Percentiles rank a stretch among this genome's conserved stretches.
These are phyloP conservation scores for Aphodius granarius DNA, from an alignment of 2,888 invertebrate species.

Conservation along the genomic window DNA sequence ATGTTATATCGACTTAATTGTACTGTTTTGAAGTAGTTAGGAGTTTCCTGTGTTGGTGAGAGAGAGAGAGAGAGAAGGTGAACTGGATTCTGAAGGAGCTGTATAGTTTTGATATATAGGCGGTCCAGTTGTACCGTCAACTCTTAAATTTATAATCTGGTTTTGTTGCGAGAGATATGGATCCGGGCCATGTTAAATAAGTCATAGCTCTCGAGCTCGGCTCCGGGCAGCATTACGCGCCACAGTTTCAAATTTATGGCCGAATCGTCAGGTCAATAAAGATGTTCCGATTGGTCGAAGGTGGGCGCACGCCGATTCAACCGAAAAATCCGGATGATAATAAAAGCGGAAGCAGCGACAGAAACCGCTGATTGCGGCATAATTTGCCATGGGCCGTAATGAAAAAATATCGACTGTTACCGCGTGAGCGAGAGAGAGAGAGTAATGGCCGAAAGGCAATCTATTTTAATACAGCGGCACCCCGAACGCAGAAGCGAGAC, in stretches of 20 bases:
- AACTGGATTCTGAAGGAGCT: not conserved
- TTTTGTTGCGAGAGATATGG: not conserved
- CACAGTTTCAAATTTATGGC: not conserved
- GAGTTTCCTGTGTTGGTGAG: not conserved
- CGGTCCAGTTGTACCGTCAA: not conserved
- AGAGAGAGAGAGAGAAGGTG: not conserved
- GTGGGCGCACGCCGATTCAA: not conserved
- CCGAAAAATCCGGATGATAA: not conserved
- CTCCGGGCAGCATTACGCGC: not conserved
- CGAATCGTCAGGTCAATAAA: not conserved
- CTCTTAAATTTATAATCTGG: not conserved
- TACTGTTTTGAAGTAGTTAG: no score
- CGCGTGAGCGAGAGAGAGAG: slow-evolving; percentile 14
- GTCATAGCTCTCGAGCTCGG: not conserved
- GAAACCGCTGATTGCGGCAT: not conserved
- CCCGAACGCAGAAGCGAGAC: not conserved
- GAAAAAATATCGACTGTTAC: slow-evolving; percentile 23
- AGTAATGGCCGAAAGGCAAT: slow-evolving; percentile 29
- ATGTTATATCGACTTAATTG: no score
- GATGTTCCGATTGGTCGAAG: not conserved
- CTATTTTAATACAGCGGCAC: slow-evolving; percentile 32
- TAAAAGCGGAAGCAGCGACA: not conserved
- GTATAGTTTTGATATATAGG: not conserved
- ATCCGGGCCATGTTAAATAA: not conserved
- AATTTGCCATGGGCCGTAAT: slow-evolving; percentile 16